Conservation (phyloP, 2,113 vertebrate genomes). For the Ictidomys tridecemlineatus region DNA sequence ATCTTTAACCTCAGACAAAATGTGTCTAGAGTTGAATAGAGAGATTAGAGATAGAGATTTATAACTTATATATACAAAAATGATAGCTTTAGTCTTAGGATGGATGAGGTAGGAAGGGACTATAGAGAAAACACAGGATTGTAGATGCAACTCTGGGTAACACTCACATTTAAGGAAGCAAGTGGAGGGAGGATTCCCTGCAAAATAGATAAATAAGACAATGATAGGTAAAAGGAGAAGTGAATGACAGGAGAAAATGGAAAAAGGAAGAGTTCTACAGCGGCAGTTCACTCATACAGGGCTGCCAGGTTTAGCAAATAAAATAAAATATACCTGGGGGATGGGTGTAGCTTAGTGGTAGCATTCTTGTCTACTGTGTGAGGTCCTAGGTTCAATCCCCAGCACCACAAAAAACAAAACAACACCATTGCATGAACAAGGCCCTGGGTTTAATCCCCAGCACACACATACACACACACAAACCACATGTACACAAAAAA, state of each 20-base stretch:
- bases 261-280: neutral
- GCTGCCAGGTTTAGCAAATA: neutral
- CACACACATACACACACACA: no score
- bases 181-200: neutral
- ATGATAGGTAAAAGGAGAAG: neutral
- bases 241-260: neutral
- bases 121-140: neutral
- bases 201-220: neutral
- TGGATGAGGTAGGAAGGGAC: neutral
- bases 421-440: neutral
- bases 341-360: neutral
- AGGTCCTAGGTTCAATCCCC: neutral
- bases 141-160: neutral
- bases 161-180: neutral
- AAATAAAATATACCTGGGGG: neutral
- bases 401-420: neutral
- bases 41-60: neutral
- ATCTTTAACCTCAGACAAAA: neutral
- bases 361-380: neutral
- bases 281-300: neutral
- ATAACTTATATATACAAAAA: neutral
- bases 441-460: no score
- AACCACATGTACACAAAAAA: no score
- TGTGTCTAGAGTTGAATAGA: neutral
- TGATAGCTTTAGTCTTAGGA: neutral